phyloP scores from a whole-genome alignment of 2,113 vertebrate species.

The Poicephalus gulielmi region DNA sequence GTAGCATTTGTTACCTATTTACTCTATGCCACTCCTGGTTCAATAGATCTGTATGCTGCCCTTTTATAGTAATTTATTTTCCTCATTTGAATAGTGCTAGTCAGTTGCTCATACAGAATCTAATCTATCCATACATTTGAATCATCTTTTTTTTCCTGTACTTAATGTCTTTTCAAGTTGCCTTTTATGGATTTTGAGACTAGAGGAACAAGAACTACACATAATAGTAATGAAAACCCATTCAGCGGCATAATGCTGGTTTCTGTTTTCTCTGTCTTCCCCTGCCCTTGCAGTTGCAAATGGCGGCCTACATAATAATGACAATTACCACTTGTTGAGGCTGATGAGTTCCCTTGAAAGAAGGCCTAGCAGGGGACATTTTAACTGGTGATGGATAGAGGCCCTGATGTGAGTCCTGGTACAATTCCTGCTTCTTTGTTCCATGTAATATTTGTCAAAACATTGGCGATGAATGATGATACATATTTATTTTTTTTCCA shows the following conservation, averaged over 20 bases:
- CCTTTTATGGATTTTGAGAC: background rate
- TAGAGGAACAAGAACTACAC: background rate
- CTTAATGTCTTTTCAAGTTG: background rate
- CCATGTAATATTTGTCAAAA: constrained; percentile 27
- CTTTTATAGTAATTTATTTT: background rate
- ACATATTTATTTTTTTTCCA: background rate
- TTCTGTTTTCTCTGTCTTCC: background rate
- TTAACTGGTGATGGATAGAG: background rate
- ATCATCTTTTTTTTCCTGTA: background rate
- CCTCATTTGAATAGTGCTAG: background rate
- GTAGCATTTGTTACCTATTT: background rate
- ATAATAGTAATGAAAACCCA: background rate
- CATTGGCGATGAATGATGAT: background rate
- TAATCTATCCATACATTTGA: background rate
- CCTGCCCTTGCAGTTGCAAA: background rate
- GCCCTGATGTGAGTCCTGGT: background rate
- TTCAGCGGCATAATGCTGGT: background rate
- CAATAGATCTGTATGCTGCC: background rate
- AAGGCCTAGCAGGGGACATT: background rate
- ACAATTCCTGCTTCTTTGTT: constrained; percentile 31
- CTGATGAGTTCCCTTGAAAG: background rate
- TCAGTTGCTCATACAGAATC: background rate
- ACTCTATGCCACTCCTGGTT: background rate
- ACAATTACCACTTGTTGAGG: background rate
- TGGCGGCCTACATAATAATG: background rate